A percentile compares a stretch with the other conserved stretches of the same genome.
Conservation (phyloP, 2,113 vertebrate genomes). For the Azemiops feae region DNA sequence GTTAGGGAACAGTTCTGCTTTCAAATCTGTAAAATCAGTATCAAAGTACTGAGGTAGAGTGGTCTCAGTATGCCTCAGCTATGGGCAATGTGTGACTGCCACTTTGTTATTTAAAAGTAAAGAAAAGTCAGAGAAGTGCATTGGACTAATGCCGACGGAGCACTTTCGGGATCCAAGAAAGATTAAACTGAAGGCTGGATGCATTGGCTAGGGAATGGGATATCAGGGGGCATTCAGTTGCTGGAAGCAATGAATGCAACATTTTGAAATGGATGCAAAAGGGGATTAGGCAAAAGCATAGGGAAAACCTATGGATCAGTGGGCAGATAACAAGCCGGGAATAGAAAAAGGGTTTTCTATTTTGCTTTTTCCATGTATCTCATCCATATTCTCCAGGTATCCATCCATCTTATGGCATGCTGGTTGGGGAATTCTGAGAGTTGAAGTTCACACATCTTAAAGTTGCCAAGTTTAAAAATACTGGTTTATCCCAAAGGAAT, state of each 20-base stretch:
- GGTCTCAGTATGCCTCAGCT: background rate
- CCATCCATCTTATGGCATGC: background rate
- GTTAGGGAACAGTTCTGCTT: constrained; percentile 24
- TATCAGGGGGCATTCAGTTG: background rate
- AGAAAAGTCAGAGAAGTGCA: constrained; percentile 20
- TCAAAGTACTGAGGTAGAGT: constrained; percentile 6
- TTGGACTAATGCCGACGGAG: background rate
- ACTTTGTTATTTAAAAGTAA: constrained; percentile 37
- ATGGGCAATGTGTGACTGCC: background rate
- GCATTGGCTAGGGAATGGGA: background rate
- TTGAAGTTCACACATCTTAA: background rate
- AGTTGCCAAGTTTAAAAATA: background rate
- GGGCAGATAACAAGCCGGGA: background rate
- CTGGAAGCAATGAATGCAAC: background rate
- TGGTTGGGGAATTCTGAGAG: background rate
- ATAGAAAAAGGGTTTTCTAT: background rate
- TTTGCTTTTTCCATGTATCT: background rate
- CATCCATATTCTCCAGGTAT: background rate
- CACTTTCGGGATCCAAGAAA: constrained; percentile 2
- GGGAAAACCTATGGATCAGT: background rate
- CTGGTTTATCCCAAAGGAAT: background rate
- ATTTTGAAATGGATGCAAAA: background rate
- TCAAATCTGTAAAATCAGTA: constrained; percentile 33
- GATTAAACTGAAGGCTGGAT: background rate
- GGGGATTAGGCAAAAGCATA: no score